phyloP scores from a whole-genome alignment of 2,888 invertebrate species.

The Bhutanitis thaidina region DNA sequence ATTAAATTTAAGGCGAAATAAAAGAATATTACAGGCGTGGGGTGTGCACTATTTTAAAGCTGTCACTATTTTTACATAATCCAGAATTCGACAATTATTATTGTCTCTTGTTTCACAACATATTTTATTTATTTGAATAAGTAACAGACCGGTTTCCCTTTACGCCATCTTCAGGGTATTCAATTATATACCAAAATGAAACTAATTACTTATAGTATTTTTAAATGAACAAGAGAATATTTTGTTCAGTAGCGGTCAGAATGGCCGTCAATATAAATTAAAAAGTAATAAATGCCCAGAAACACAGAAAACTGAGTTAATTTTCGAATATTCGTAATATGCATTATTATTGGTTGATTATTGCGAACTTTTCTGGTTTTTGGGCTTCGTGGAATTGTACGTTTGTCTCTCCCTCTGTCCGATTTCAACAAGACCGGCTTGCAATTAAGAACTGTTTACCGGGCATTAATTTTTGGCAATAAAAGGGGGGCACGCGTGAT shows the following conservation, averaged over 20 bases:
- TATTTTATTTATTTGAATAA: too few relatives aligned
- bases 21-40: too few relatives aligned
- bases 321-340: conserved; percentile 55
- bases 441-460: conserved; percentile 76
- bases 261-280: conserved; percentile 64
- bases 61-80: too few relatives aligned
- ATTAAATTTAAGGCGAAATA: too few relatives aligned
- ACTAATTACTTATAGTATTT: too few relatives aligned
- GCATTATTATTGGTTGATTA: conserved; percentile 62
- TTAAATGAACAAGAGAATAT: too few relatives aligned
- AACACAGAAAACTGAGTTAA: conserved; percentile 43
- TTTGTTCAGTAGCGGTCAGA: conserved; percentile 9
- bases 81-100: too few relatives aligned
- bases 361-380: conserved; percentile 56
- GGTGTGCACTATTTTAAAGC: too few relatives aligned
- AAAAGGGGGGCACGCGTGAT: conserved; percentile 47
- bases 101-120: too few relatives aligned
- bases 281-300: conserved; percentile 55
- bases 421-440: conserved; percentile 62
- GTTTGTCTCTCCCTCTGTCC: conserved; percentile 30
- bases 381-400: conserved; percentile 52
- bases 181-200: too few relatives aligned
- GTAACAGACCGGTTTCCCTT: too few relatives aligned
- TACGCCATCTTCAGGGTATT: too few relatives aligned
- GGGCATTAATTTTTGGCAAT: conserved; percentile 80